Evolutionary conservation across 2,113 vertebrate species (phyloP).

Genomic region (Etheostoma cragini): DNA sequence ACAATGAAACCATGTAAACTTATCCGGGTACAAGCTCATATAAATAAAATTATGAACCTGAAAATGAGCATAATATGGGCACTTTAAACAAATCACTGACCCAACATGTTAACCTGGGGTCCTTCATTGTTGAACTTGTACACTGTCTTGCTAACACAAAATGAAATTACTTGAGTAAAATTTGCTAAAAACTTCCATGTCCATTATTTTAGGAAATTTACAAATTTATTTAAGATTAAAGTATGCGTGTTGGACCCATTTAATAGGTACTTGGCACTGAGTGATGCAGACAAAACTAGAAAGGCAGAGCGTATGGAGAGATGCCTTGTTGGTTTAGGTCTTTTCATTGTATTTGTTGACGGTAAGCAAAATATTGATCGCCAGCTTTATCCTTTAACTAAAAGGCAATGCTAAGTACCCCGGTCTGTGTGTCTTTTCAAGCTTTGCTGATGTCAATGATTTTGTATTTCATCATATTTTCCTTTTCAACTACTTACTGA

Average conservation of each 20-base stretch:
- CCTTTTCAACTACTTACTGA: neutral
- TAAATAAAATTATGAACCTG: too few species aligned
- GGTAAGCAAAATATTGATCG: neutral
- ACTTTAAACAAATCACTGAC: neutral
- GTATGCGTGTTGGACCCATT: too few species aligned
- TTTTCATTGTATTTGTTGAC: slow-evolving; percentile 1
- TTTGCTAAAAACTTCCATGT: neutral
- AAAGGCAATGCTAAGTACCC: neutral
- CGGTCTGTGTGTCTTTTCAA: neutral
- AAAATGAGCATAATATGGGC: too few species aligned
- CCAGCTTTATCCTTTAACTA: neutral
- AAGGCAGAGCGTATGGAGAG: neutral
- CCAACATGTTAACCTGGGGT: neutral
- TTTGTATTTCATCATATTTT: slow-evolving; percentile 5
- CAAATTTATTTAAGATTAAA: too few species aligned
- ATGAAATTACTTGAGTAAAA: neutral
- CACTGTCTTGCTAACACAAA: neutral
- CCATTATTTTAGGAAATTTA: neutral
- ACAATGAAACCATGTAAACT: too few species aligned
- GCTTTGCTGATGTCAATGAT: neutral
- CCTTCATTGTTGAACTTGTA: neutral
- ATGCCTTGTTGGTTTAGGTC: neutral
- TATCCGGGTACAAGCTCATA: too few species aligned
- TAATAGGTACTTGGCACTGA: neutral
- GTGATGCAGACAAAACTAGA: neutral